phyloP scores from a whole-genome alignment of 2,888 invertebrate species.

The Argyra leucocephala region DNA sequence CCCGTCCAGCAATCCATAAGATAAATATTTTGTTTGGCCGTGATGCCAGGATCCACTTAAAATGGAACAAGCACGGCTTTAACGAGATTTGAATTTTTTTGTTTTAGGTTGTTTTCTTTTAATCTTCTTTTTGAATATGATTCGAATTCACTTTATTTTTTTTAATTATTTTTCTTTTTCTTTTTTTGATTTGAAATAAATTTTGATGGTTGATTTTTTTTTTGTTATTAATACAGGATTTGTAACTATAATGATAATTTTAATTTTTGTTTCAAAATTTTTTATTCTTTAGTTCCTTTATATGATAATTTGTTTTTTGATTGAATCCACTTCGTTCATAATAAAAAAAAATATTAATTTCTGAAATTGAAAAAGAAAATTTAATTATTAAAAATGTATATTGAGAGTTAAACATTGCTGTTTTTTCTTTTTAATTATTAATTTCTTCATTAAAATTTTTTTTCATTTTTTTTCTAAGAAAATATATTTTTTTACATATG shows the following conservation, averaged over 20 bases:
- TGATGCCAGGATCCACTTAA: conserved; percentile 30
- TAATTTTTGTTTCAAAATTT: conserved; percentile 8
- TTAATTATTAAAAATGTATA: background rate
- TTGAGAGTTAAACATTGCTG: no score
- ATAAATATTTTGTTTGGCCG: conserved; percentile 40
- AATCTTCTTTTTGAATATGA: background rate
- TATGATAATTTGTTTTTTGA: conserved; percentile 13
- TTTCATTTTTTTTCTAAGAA: background rate
- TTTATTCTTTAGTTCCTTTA: conserved; percentile 11
- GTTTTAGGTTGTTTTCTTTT: background rate
- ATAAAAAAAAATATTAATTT: conserved; percentile 14
- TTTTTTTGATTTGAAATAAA: background rate
- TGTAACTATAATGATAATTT: no score
- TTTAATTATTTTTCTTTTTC: background rate
- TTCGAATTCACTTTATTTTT: no score
- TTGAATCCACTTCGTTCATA: conserved; percentile 16
- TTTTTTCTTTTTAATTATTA: no score
- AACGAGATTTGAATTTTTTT: background rate
- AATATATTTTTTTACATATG: background rate
- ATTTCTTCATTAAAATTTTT: no score
- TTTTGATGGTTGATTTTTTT: background rate
- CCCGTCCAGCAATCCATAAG: conserved; percentile 47
- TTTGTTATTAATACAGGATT: no score
- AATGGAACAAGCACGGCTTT: background rate
- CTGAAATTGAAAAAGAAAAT: conserved; percentile 15